These are phyloP conservation scores for Hydrozoanthus gracilis DNA, from an alignment of 92 coral and sea anemone genomes.

Conservation along the genomic window DNA sequence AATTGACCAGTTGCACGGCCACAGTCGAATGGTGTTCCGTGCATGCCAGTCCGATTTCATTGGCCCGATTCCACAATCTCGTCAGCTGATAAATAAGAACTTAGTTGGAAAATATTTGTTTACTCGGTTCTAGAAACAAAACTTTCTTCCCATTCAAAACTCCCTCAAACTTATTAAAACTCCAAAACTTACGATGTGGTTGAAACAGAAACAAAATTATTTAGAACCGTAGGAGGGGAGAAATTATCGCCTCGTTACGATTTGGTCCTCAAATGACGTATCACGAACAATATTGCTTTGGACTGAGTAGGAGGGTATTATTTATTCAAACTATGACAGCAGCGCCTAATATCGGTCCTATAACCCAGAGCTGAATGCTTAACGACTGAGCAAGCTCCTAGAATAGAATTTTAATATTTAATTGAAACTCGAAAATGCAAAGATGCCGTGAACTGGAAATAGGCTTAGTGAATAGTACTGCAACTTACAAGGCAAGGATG, in stretches of 20 bases:
- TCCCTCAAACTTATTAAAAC: neutral
- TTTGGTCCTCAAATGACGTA: slow-evolving; percentile 37
- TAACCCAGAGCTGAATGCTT: slow-evolving; percentile 6
- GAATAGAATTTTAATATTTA: slow-evolving; percentile 41
- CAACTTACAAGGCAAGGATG: slow-evolving; percentile 9
- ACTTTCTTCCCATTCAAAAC: neutral
- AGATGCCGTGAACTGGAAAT: slow-evolving; percentile 48
- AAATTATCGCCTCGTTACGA: slow-evolving; percentile 17
- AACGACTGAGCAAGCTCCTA: slow-evolving; percentile 11
- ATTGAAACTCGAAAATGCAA: slow-evolving; percentile 46
- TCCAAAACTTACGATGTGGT: neutral
- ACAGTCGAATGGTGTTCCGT: neutral
- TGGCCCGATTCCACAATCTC: neutral
- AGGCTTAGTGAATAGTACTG: neutral
- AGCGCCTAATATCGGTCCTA: slow-evolving; percentile 38
- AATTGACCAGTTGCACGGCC: neutral
- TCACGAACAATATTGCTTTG: slow-evolving; percentile 30
- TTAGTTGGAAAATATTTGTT: too few species aligned
- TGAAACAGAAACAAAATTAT: neutral
- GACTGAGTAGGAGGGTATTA: slow-evolving; percentile 32
- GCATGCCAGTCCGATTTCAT: neutral
- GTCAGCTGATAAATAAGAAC: too few species aligned
- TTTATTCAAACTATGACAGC: slow-evolving; percentile 38
- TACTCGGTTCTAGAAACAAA: neutral
- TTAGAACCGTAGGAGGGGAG: slow-evolving; percentile 28